Evolutionary conservation across 2,797 vertebrate species (phyloP).

Genomic region (Lutjanus argentimaculatus): DNA sequence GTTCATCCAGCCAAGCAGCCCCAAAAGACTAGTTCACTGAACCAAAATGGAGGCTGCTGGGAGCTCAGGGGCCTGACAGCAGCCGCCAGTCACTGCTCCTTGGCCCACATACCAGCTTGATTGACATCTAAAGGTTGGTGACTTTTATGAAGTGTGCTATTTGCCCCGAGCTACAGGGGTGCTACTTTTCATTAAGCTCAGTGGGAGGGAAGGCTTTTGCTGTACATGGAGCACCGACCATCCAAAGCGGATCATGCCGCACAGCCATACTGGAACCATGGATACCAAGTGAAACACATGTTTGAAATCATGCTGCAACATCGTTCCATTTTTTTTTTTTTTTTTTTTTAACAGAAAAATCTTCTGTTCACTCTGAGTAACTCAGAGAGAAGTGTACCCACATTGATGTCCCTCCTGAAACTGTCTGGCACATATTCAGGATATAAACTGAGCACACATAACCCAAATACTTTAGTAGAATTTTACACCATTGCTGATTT

Average conservation of each 20-base stretch:
- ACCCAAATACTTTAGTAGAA: too few relatives aligned
- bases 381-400: too few relatives aligned
- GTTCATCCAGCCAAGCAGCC: slow-evolving; percentile 18
- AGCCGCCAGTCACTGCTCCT: slow-evolving; percentile 54
- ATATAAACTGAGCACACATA: too few relatives aligned
- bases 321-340: not conserved
- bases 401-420: too few relatives aligned
- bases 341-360: not conserved
- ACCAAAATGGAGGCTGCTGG: slow-evolving; percentile 57
- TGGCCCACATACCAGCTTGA: slow-evolving; percentile 76
- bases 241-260: slow-evolving; percentile 4
- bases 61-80: slow-evolving; percentile 33
- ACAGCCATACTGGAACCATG: not conserved
- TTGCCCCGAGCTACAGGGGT: slow-evolving; percentile 49
- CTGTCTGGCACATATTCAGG: too few relatives aligned
- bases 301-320: not conserved
- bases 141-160: slow-evolving; percentile 71
- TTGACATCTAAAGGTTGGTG: slow-evolving; percentile 74
- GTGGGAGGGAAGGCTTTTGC: slow-evolving; percentile 22
- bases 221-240: not conserved
- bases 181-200: slow-evolving; percentile 70
- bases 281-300: not conserved
- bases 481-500: too few relatives aligned
- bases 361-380: too few relatives aligned
- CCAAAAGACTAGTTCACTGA: slow-evolving; percentile 28